Percentiles rank a stretch among this genome's conserved stretches.
Evolutionary conservation across 2,888 invertebrate genomes (phyloP).

Genomic region (Drosophila fungiperda): DNA sequence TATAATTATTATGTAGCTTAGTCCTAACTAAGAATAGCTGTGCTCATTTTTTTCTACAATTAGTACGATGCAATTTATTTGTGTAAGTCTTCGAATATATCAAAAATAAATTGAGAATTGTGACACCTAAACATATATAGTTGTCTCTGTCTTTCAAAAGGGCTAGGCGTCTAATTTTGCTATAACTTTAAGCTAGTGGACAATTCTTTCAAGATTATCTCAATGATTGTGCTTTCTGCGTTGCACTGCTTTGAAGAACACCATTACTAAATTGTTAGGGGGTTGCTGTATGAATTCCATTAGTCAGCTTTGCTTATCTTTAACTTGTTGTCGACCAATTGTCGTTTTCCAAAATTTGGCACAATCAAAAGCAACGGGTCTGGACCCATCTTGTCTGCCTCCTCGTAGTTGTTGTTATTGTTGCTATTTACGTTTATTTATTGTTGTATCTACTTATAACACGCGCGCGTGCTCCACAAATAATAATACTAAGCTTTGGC

Average conservation of each 20-base stretch:
- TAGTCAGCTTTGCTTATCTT: slow-evolving; percentile 32
- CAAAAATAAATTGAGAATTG: slow-evolving; percentile 68
- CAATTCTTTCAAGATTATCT: neutral
- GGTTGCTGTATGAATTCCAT: slow-evolving; percentile 63
- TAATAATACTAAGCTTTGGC: too few relatives aligned
- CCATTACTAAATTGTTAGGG: too few relatives aligned
- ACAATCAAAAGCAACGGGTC: too few relatives aligned
- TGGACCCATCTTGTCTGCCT: too few relatives aligned
- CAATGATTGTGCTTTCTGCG: too few relatives aligned
- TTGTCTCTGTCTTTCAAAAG: neutral
- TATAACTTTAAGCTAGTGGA: too few relatives aligned
- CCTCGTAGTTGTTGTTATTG: too few relatives aligned
- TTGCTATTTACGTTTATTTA: too few relatives aligned
- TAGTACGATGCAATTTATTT: slow-evolving; percentile 64
- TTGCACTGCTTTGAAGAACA: too few relatives aligned
- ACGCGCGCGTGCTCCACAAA: too few relatives aligned
- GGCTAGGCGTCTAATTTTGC: neutral
- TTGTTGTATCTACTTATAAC: too few relatives aligned
- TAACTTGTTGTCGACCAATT: slow-evolving; percentile 26
- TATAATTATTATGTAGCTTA: slow-evolving; percentile 73
- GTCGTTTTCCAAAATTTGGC: slow-evolving; percentile 52
- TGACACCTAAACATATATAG: slow-evolving; percentile 33
- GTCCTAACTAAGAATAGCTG: slow-evolving; percentile 57
- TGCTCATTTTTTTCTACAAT: slow-evolving; percentile 66
- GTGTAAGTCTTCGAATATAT: slow-evolving; percentile 71